phyloP scores from a whole-genome alignment of 2,888 invertebrate species.

The Amphiduros pacificus region DNA sequence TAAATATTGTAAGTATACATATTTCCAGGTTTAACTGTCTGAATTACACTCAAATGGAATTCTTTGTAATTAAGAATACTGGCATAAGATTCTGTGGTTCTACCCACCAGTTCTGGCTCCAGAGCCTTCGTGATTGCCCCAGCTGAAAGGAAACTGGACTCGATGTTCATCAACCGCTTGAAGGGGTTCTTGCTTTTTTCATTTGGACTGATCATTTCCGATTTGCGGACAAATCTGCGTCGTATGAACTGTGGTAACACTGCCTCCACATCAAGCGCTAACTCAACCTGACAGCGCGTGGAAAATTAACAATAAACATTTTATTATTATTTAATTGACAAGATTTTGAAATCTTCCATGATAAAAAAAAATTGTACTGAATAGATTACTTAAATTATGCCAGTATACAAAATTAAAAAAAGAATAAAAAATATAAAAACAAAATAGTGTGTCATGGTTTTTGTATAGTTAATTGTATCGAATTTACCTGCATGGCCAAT shows the following conservation, averaged over 20 bases:
- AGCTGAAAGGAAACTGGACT: conserved; percentile 38
- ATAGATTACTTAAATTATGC: too few species aligned
- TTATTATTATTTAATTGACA: not conserved
- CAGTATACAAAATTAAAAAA: not conserved
- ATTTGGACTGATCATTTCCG: conserved; percentile 54
- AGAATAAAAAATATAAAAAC: not conserved
- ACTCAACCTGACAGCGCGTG: conserved; percentile 50
- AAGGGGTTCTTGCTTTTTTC: conserved; percentile 30
- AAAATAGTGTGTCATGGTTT: not conserved
- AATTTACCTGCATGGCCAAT: conserved; percentile 54
- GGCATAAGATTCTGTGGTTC: not conserved
- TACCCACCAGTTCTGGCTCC: conserved; percentile 51
- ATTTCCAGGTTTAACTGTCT: not conserved
- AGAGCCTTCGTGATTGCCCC: conserved; percentile 45
- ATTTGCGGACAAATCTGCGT: conserved; percentile 47
- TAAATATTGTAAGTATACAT: not conserved
- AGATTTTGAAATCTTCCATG: too few species aligned
- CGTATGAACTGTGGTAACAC: conserved; percentile 58
- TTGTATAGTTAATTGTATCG: not conserved
- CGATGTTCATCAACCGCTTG: conserved; percentile 30
- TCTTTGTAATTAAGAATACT: not conserved
- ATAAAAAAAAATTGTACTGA: too few species aligned
- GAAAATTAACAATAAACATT: not conserved
- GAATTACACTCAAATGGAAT: not conserved
- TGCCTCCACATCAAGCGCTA: conserved; percentile 60